phyloP scores from a whole-genome alignment of 2,888 invertebrate species.

The Oligia latruncula region DNA sequence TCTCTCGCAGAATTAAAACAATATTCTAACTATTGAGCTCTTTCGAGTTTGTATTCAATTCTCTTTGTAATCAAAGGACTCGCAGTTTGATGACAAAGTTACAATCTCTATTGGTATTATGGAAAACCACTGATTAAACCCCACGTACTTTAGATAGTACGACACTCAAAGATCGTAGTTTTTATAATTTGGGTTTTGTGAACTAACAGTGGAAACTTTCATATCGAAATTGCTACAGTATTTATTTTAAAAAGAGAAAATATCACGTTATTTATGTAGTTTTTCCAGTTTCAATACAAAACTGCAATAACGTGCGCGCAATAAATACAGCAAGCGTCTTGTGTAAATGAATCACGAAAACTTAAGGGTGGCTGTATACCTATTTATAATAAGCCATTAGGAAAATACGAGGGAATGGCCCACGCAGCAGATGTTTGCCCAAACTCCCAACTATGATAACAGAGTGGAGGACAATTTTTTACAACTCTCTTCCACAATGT shows the following conservation, averaged over 20 bases:
- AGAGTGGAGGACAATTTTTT: constrained; percentile 71
- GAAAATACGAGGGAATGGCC: constrained; percentile 70
- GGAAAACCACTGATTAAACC: constrained; percentile 18
- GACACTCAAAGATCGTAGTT: constrained; percentile 29
- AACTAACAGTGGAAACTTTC: constrained; percentile 23
- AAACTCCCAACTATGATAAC: constrained; percentile 66
- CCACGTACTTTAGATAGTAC: constrained; percentile 5
- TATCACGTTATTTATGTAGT: constrained; percentile 21
- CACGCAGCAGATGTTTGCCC: constrained; percentile 52
- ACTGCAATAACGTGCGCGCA: constrained; percentile 59
- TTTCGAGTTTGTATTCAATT: constrained; percentile 47
- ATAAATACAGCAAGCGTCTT: constrained; percentile 63
- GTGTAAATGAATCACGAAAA: constrained; percentile 68
- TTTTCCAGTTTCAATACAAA: constrained; percentile 50
- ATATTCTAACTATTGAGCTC: constrained; percentile 33
- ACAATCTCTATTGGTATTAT: constrained; percentile 43
- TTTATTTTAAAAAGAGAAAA: constrained; percentile 42
- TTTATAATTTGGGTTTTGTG: constrained; percentile 35
- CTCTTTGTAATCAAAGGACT: constrained; percentile 49
- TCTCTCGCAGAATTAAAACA: constrained; percentile 38
- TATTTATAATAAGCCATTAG: constrained; percentile 69
- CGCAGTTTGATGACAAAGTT: constrained; percentile 50
- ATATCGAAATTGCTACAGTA: constrained; percentile 9
- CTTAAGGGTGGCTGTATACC: constrained; percentile 65
- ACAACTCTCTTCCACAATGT: constrained; percentile 70